These are phyloP conservation scores for Vidua chalybeata DNA, from an alignment of 2,113 vertebrate species.

Conservation along the genomic window DNA sequence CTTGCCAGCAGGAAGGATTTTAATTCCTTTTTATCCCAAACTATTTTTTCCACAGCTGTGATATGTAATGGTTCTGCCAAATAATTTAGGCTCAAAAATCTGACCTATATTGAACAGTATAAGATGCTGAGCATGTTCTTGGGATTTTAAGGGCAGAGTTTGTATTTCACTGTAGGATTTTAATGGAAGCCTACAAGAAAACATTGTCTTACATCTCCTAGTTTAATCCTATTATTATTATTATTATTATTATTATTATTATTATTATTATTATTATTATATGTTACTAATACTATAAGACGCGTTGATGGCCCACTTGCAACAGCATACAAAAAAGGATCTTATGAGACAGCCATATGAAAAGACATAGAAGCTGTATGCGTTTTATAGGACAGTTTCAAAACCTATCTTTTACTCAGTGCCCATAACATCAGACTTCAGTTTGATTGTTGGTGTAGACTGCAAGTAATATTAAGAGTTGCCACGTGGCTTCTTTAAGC, in stretches of 20 bases:
- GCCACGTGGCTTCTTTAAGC: background rate
- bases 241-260: background rate
- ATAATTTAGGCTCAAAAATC: slow-evolving; percentile 4
- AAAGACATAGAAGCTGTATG: background rate
- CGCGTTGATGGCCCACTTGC: background rate
- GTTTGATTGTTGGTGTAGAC: background rate
- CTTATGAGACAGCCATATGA: background rate
- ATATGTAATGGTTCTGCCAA: background rate
- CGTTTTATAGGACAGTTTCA: background rate
- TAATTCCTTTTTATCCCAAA: slow-evolving; percentile 41
- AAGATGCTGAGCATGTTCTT: background rate
- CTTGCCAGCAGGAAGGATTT: slow-evolving; percentile 30
- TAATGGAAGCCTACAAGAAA: background rate
- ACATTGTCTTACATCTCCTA: background rate
- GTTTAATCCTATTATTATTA: background rate
- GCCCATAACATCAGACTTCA: background rate
- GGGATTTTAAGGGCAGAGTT: background rate
- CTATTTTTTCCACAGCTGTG: background rate
- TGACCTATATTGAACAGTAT: background rate
- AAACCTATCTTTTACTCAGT: background rate
- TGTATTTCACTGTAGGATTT: background rate
- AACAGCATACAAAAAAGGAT: background rate
- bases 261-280: background rate
- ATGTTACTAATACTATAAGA: background rate
- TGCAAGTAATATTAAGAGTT: background rate